phyloP scores from a whole-genome alignment of 30 jellyfish, hydroid and myxozoan species.

The Haliclystus octoradiatus region DNA sequence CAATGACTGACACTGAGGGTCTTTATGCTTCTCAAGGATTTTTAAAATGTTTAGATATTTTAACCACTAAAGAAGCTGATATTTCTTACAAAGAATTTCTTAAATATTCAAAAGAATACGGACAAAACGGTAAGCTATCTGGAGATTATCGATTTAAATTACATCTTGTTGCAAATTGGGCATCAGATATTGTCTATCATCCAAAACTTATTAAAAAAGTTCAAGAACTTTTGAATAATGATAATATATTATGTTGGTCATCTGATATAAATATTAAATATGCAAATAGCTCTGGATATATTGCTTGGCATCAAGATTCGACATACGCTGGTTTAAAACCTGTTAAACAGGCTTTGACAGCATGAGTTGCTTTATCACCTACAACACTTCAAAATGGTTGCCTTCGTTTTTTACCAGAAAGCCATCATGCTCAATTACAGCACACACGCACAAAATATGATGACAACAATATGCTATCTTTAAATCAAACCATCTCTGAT shows the following conservation, averaged over 20 bases:
- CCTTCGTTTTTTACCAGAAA: background rate
- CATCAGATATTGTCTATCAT: background rate
- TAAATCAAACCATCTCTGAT: background rate
- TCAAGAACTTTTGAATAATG: conserved; percentile 3
- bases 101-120: background rate
- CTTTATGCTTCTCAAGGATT: background rate
- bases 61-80: background rate
- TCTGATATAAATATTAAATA: background rate
- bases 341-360: background rate
- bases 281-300: background rate
- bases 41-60: background rate
- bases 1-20: too few relatives aligned
- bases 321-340: background rate
- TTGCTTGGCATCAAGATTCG: background rate
- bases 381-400: background rate
- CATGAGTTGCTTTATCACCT: background rate
- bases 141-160: background rate
- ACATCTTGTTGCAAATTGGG: background rate
- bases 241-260: background rate
- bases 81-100: background rate
- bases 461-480: background rate
- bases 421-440: background rate
- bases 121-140: background rate
- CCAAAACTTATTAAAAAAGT: background rate
- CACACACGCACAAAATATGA: background rate